phyloP scores from a whole-genome alignment of 2,113 vertebrate genomes.

The Capreolus pygargus region DNA sequence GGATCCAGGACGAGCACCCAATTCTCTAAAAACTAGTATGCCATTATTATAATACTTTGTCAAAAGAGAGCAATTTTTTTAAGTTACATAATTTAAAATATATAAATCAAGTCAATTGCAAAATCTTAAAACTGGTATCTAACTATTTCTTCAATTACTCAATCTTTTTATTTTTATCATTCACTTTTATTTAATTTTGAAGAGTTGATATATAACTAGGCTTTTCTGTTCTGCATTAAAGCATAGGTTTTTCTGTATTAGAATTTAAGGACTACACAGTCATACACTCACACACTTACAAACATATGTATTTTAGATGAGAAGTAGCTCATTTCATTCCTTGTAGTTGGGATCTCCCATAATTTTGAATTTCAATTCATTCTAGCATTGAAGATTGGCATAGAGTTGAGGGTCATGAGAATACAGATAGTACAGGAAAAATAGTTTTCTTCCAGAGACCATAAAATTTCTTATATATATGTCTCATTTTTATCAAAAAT shows the following conservation, averaged over 20 bases:
- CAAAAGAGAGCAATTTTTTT: background rate
- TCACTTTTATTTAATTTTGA: background rate
- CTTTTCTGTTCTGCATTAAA: background rate
- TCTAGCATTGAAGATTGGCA: background rate
- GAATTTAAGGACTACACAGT: background rate
- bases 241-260: conserved; percentile 15
- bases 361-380: background rate
- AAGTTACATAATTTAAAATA: background rate
- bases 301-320: background rate
- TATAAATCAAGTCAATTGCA: background rate
- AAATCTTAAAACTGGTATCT: background rate
- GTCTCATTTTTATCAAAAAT: background rate
- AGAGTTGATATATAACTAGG: conserved; percentile 48
- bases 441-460: background rate
- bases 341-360: background rate
- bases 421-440: background rate
- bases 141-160: background rate
- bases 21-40: background rate
- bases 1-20: background rate
- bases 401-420: background rate
- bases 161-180: background rate
- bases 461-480: background rate
- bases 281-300: background rate
- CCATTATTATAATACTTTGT: background rate
- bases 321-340: background rate